These are phyloP conservation scores for Nymphalis io DNA, from an alignment of 1,140 invertebrate genomes.

Conservation along the genomic window DNA sequence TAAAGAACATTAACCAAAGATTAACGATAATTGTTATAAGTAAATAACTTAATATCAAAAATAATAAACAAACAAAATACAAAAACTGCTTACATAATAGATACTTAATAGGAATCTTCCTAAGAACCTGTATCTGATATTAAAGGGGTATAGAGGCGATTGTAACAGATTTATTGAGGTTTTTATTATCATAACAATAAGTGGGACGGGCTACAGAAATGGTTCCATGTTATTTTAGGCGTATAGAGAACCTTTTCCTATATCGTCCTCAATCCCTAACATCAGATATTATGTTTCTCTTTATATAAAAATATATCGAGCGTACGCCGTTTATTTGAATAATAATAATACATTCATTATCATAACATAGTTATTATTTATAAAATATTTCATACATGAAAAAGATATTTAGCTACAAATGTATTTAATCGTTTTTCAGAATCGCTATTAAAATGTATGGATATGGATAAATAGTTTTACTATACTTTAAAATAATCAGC, in stretches of 20 bases:
- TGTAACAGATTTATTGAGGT: conserved; percentile 48
- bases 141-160: conserved; percentile 26
- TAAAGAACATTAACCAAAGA: neutral
- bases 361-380: too few relatives aligned
- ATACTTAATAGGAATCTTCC: neutral
- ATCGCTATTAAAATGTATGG: too few relatives aligned
- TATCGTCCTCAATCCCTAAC: neutral
- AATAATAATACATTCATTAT: neutral
- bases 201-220: conserved; percentile 41
- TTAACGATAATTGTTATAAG: neutral
- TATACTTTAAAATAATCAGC: too few relatives aligned
- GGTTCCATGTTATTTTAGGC: conserved; percentile 10
- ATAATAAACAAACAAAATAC: conserved; percentile 7
- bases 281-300: neutral
- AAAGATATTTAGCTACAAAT: too few relatives aligned
- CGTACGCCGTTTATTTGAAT: neutral
- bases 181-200: conserved; percentile 63
- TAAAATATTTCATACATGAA: too few relatives aligned
- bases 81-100: conserved; percentile 5
- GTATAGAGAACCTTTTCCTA: neutral
- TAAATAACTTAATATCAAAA: too few relatives aligned
- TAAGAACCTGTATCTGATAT: conserved; percentile 35
- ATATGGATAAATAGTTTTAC: too few relatives aligned
- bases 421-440: too few relatives aligned
- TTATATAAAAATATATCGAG: neutral